phyloP scores from a whole-genome alignment of 2,888 invertebrate genomes.

The Volucella bombylans region DNA sequence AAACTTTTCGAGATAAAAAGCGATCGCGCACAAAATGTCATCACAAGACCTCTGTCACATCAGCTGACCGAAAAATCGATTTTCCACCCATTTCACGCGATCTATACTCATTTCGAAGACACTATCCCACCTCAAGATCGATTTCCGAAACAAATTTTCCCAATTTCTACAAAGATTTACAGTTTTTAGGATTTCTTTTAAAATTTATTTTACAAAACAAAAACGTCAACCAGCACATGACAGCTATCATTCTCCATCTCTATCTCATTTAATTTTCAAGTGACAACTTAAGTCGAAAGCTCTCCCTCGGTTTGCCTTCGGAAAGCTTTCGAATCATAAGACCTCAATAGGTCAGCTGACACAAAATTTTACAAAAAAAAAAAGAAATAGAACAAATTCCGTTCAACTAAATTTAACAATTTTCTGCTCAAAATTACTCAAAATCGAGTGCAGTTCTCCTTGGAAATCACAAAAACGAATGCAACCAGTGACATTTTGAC shows the following conservation, averaged over 20 bases:
- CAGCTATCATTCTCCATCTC: constrained; percentile 40
- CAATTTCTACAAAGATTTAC: not conserved
- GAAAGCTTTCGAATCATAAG: constrained; percentile 71
- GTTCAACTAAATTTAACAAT: constrained; percentile 8
- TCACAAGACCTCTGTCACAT: constrained; percentile 58
- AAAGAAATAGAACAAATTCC: not conserved
- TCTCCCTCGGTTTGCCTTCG: constrained; percentile 21
- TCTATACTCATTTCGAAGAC: not conserved
- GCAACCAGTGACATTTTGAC: not conserved
- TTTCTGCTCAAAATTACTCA: not conserved
- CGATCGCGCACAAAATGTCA: constrained; percentile 44
- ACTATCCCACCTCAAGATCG: not conserved
- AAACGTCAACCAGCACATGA: constrained; percentile 64
- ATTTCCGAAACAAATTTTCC: not conserved
- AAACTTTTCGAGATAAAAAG: constrained; percentile 40
- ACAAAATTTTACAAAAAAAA: constrained; percentile 35
- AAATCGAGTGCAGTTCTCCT: too few species aligned
- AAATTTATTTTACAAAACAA: constrained; percentile 30
- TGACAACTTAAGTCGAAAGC: constrained; percentile 42
- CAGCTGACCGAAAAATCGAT: constrained; percentile 41
- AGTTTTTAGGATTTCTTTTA: not conserved
- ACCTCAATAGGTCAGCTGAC: constrained; percentile 72
- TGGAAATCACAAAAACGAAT: too few species aligned
- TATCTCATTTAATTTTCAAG: constrained; percentile 17
- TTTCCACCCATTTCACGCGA: not conserved